Percentiles rank a stretch among this genome's conserved stretches.
Evolutionary conservation across 2,888 invertebrate genomes (phyloP).

Genomic region (Caenorhabditis sp.): DNA sequence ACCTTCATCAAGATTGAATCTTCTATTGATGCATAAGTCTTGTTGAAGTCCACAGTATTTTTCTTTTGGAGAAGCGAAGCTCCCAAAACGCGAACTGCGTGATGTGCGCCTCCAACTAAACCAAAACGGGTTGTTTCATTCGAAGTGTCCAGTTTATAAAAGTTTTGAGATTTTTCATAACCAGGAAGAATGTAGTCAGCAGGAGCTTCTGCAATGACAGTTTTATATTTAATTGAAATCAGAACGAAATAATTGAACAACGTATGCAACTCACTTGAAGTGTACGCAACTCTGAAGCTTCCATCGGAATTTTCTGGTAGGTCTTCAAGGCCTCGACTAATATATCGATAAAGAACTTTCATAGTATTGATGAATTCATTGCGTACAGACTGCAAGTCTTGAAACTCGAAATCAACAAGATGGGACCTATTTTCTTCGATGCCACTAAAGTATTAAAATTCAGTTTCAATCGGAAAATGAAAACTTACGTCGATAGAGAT

Average conservation of each 20-base stretch:
- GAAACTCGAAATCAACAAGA: constrained; percentile 11
- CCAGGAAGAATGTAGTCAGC: constrained; percentile 21
- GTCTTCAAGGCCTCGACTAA: constrained; percentile 10
- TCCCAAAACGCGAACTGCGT: constrained; percentile 21
- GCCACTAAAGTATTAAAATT: constrained; percentile 5
- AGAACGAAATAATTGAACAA: too few relatives aligned
- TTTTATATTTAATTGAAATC: too few relatives aligned
- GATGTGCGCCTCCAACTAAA: constrained; percentile 14
- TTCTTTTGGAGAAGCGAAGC: constrained; percentile 16
- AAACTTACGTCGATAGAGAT: constrained; percentile 12
- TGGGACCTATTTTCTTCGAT: constrained; percentile 8
- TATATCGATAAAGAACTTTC: constrained; percentile 13
- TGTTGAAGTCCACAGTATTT: constrained; percentile 8
- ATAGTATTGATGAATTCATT: constrained; percentile 7
- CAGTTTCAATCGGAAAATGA: too few relatives aligned
- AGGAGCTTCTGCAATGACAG: constrained; percentile 21
- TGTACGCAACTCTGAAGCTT: constrained; percentile 25
- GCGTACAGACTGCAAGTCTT: background rate
- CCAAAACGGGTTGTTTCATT: constrained; percentile 1
- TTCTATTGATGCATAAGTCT: constrained; percentile 11
- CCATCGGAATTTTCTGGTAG: constrained; percentile 16
- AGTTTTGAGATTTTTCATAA: constrained; percentile 5
- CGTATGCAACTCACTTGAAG: constrained; percentile 19
- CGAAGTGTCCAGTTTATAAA: constrained; percentile 5
- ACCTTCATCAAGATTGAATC: constrained; percentile 5